Evolutionary conservation across 2,797 vertebrate species (phyloP).

Genomic region (Poecilia gillii): DNA sequence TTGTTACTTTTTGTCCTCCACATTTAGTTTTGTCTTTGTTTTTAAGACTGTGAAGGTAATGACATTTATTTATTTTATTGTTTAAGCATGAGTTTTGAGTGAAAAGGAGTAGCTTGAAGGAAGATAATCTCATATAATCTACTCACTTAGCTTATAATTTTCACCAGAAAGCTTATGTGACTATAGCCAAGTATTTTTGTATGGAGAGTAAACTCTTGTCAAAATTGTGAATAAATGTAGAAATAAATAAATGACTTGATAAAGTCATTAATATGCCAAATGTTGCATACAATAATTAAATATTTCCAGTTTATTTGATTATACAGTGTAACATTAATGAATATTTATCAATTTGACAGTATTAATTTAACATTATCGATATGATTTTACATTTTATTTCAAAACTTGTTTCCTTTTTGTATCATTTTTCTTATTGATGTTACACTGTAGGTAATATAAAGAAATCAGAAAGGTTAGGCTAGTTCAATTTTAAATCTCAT

Average conservation of each 20-base stretch:
- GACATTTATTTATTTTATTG: no score
- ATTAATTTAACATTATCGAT: neutral
- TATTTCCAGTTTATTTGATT: no score
- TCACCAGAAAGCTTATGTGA: neutral
- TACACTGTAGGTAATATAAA: no score
- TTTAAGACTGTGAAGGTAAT: neutral
- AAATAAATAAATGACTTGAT: neutral
- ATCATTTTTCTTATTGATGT: no score
- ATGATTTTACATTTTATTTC: neutral
- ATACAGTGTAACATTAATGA: neutral
- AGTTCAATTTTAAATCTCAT: no score
- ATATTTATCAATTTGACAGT: neutral
- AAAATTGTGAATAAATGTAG: neutral
- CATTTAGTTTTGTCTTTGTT: neutral
- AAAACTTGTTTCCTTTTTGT: neutral
- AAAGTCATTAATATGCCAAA: neutral
- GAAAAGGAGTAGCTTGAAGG: no score
- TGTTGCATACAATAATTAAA: no score
- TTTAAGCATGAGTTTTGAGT: no score
- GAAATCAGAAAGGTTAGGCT: no score
- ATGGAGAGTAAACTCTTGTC: neutral
- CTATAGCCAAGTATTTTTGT: neutral
- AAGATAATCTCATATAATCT: no score
- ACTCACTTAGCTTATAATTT: no score
- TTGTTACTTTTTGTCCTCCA: neutral